Base-by-base conservation (phyloP, 2,797 vertebrate species). In the Ispidina lecontei region DNA sequence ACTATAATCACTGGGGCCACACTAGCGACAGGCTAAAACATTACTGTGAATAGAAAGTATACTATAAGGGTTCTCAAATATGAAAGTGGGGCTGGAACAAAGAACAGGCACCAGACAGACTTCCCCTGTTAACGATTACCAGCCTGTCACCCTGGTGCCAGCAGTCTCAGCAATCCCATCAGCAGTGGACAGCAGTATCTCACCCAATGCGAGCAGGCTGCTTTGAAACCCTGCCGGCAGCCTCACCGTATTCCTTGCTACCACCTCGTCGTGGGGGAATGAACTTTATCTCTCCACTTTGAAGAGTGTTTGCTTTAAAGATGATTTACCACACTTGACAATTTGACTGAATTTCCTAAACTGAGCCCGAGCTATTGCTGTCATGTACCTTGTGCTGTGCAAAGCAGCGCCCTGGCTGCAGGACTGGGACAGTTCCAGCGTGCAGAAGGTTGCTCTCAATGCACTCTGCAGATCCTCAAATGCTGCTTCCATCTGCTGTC, bases 81-180 rank as follows among this genome's bases (percentile, higher is more conserved):
- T 26, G 87, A 97, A 96, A 95, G 96, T 95, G 92, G 94, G 79
- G 69, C 82, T 96, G 93, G 94, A 96, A 97, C 96, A 97, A 96
- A 97, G 93, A 95, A 89, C 93, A 97, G 96, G 95, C 94, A 97
- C 79, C 95, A 95, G 97, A 95, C 96, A 97, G 96, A 96, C 95
- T 97, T 97, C 96, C 96, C 97, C 93, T 96, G 96, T 97, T 98
- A 97, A 96, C 94, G 96, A 97, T 96, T 97, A 97, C 92, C 19
- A 82, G 60, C 21, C 18, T 97, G 97, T 97, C 96, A 94, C 93
- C 84, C 94, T 96, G 96, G 95, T 97, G 97, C 97, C 97, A 97
- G 96, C 93, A 94, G 97, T 97, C 96, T 97, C 97, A 92, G 95
- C 76, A 94, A 91, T 81, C 90, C 96, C 23, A 67, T 82, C 85